Evolutionary conservation across 2,797 vertebrate genomes (phyloP).

Genomic region (Rhinatrema bivittatum): DNA sequence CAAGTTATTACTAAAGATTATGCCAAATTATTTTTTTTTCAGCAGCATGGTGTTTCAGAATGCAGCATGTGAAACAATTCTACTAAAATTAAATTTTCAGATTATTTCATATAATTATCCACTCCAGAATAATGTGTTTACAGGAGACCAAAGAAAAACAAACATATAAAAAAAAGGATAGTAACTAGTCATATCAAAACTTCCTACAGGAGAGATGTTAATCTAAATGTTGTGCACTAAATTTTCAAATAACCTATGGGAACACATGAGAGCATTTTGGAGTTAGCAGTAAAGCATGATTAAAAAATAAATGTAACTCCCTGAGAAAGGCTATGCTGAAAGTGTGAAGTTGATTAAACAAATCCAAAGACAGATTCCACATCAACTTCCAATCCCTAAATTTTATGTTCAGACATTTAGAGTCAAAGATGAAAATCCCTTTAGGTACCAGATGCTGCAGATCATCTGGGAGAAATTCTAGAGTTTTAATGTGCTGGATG

Average conservation of each 20-base stretch:
- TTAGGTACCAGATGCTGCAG: conserved; percentile 76
- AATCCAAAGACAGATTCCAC: conserved; percentile 71
- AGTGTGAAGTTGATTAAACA: conserved; percentile 56
- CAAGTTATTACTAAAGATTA: conserved; percentile 42
- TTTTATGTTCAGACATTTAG: conserved; percentile 68
- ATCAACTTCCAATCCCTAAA: conserved; percentile 72
- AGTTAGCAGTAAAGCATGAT: conserved; percentile 29
- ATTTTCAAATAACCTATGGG: conserved; percentile 30
- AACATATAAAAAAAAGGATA: conserved; percentile 11
- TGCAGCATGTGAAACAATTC: conserved; percentile 28
- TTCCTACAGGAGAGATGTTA: conserved; percentile 10
- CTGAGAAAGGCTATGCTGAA: conserved; percentile 36
- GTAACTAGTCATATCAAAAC: conserved; percentile 20
- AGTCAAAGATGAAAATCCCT: conserved; percentile 75
- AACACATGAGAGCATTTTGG: conserved; percentile 8
- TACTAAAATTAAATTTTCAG: too few relatives aligned
- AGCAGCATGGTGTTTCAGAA: conserved; percentile 21
- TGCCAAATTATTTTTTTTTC: conserved; percentile 20
- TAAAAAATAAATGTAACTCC: conserved; percentile 41
- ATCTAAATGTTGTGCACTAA: conserved; percentile 11
- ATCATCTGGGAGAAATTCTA: conserved; percentile 62
- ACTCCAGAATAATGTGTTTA: not conserved
- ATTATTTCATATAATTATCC: not conserved
- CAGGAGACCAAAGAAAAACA: not conserved
- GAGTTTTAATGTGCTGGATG: conserved; percentile 67